Conservation (phyloP, 2,113 vertebrate species). For the Polypterus senegalus region DNA sequence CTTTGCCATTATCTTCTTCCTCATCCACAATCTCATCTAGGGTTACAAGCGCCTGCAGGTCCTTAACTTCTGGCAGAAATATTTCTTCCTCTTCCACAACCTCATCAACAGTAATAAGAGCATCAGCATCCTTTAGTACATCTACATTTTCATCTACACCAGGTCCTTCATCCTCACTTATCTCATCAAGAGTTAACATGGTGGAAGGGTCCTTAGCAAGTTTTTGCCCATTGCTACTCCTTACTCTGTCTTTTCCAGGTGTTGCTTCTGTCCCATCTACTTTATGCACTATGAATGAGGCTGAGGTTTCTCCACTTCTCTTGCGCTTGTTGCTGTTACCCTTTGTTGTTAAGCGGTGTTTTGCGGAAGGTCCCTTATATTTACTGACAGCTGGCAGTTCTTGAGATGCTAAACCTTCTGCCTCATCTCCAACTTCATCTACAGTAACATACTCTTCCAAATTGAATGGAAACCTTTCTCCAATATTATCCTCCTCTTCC, state of each 20-base stretch:
- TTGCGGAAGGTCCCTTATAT: constrained; percentile 32
- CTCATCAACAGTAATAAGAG: constrained; percentile 42
- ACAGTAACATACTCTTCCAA: constrained; percentile 77
- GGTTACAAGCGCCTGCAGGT: constrained; percentile 32
- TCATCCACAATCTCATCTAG: constrained; percentile 41
- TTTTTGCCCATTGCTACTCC: neutral
- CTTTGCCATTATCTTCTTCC: constrained; percentile 36
- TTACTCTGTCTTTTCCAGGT: neutral
- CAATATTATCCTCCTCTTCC: constrained; percentile 29
- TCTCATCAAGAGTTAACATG: constrained; percentile 67
- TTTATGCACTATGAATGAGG: neutral
- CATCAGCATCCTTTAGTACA: constrained; percentile 28
- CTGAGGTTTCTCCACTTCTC: constrained; percentile 13
- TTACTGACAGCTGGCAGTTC: constrained; percentile 30
- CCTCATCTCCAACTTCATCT: constrained; percentile 67
- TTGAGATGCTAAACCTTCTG: constrained; percentile 15
- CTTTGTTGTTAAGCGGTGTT: constrained; percentile 4
- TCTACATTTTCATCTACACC: constrained; percentile 59
- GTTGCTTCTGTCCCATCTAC: neutral
- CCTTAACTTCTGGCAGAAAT: constrained; percentile 11
- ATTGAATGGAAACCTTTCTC: constrained; percentile 54
- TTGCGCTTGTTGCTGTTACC: constrained; percentile 33
- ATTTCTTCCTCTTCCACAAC: constrained; percentile 31
- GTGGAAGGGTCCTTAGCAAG: neutral
- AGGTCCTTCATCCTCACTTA: constrained; percentile 67